A percentile compares a stretch with the other conserved stretches of the same genome.
These are phyloP conservation scores for Drosophila nikananu DNA, from an alignment of 1,140 invertebrate species.

Conservation along the genomic window DNA sequence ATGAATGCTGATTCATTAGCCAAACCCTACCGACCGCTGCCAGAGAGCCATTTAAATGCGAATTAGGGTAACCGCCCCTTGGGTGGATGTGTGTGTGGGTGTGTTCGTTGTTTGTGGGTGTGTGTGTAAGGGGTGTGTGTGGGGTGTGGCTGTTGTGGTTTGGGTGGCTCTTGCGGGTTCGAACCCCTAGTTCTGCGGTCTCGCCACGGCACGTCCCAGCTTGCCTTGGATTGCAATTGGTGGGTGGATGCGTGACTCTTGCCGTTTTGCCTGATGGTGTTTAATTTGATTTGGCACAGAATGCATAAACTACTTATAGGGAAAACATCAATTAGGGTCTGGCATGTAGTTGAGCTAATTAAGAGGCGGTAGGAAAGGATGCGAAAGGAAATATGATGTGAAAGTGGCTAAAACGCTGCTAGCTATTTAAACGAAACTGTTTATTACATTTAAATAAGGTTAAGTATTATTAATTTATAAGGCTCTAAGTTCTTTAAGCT, in stretches of 20 bases:
- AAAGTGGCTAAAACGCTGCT: not conserved
- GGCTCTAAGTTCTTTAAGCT: too few relatives aligned
- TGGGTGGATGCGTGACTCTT: conserved; percentile 34
- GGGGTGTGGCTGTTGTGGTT: conserved; percentile 29
- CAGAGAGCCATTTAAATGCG: conserved; percentile 63
- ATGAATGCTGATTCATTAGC: conserved; percentile 78
- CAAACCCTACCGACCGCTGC: conserved; percentile 38
- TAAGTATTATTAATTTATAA: too few relatives aligned
- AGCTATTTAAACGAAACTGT: not conserved
- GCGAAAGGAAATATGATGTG: not conserved
- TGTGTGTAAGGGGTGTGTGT: conserved; percentile 10
- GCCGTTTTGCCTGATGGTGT: conserved; percentile 26
- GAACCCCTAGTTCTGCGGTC: conserved; percentile 42
- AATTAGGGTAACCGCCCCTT: conserved; percentile 59
- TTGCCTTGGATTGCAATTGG: conserved; percentile 19
- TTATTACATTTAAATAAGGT: not conserved
- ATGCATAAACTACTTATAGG: conserved; percentile 44
- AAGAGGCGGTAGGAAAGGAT: conserved; percentile 7
- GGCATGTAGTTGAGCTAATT: conserved; percentile 26
- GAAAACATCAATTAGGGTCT: conserved; percentile 32
- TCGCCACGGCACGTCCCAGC: conserved; percentile 32
- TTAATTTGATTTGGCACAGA: conserved; percentile 46
- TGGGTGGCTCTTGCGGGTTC: conserved; percentile 14
- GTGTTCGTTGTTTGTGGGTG: not conserved
- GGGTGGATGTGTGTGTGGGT: not conserved